A percentile compares a stretch with the other conserved stretches of the same genome.
phyloP scores from a whole-genome alignment of 35 echinoderm and acorn worm genomes.

The Ophioderma brevispina region DNA sequence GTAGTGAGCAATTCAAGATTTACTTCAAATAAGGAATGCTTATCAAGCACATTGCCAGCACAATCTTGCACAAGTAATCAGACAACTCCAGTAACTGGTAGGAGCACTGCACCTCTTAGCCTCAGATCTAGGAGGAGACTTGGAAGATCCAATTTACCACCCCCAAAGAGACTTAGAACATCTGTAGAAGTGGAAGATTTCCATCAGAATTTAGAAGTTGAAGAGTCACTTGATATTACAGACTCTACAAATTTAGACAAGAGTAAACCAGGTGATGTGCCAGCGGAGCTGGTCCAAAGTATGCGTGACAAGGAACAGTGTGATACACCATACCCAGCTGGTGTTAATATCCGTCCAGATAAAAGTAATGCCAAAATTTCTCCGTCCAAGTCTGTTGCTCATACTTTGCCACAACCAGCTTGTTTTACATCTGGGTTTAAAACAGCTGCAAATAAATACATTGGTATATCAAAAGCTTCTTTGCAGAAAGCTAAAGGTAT shows the following conservation, averaged over 20 bases:
- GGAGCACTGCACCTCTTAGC: not conserved
- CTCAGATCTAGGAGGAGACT: not conserved
- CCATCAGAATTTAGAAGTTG: not conserved
- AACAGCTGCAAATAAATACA: not conserved
- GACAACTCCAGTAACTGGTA: constrained; percentile 3
- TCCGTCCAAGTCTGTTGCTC: too few relatives aligned
- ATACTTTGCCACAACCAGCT: not conserved
- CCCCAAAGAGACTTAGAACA: constrained; percentile 33
- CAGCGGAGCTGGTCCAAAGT: not conserved
- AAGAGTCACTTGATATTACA: not conserved
- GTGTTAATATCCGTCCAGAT: not conserved
- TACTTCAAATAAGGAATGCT: not conserved
- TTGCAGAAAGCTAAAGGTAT: not conserved
- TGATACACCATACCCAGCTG: too few relatives aligned
- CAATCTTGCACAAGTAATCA: not conserved
- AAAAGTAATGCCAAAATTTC: too few relatives aligned
- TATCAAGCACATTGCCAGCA: not conserved
- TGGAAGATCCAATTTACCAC: not conserved
- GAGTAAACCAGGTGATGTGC: not conserved
- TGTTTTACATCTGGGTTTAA: not conserved
- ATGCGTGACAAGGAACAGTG: not conserved
- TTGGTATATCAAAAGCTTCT: not conserved
- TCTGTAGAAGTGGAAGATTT: not conserved
- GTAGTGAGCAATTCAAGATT: not conserved
- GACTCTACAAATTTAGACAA: not conserved